Base-by-base conservation (phyloP, 1,140 invertebrate species). In the Anastatus disparis region DNA sequence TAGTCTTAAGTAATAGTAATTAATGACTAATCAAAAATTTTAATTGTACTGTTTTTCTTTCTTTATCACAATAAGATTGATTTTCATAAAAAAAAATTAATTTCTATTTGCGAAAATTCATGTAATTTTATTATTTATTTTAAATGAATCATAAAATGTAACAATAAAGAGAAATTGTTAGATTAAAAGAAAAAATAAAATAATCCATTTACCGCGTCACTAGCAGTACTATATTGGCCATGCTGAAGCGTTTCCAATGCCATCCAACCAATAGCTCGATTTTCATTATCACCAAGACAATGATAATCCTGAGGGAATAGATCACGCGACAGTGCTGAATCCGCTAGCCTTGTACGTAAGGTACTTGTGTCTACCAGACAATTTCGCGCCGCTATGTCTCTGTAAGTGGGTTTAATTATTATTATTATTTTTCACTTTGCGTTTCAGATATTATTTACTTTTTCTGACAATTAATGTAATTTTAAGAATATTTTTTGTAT, bases 251-350 rank as follows among this genome's bases (percentile, higher is more conserved):
- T 91, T 83, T 98, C 97, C 38, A 96, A 86, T n/a, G 96, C 91
- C 86, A 98, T 91, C 97, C 97, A 99, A 83, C 97, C 97, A 65
- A 99, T 90, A 0, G 97, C 96, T 63, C 95, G 88, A 82, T 96
- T 97, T 81, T 98, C 96, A 82, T 96, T 97, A 84, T 97, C 95
- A 0, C 94, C 95, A 38, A 97, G 87, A 83, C 95, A 97, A 82
- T 97, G 93, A 84, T 99, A 99, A 83, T 99, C 97, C 73, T 92
- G 91, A 7, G 97, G 96, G 83, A 98, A 99, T 44, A 98, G 86
- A 85, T 98, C 97, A 26, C 95, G 87, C 0, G 95, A 92, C 55
- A 99, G 82, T 26, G 95, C 94, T 76, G 92, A 94, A 84, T 99
- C 97, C 44, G 93, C 93, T 71, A 99, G 88, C 85, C 95, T 93